phyloP scores from a whole-genome alignment of 1,140 invertebrate genomes.

The Drosophila ambigua region DNA sequence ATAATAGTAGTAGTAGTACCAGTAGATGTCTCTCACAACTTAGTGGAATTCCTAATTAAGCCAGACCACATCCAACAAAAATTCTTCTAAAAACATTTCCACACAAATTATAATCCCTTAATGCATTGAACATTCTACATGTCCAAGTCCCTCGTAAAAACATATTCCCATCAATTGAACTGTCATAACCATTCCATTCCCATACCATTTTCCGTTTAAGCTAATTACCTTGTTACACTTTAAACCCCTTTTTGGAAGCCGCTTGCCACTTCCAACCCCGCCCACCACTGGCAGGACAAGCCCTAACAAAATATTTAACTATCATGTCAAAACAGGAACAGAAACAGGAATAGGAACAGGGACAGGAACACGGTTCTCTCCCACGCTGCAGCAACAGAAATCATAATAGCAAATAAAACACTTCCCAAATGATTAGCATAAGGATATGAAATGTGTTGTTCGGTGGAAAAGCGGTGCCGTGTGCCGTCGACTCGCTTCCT shows the following conservation, averaged over 20 bases:
- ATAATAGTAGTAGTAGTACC: too few relatives aligned
- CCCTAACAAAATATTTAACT: conserved; percentile 49
- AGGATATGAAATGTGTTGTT: conserved; percentile 59
- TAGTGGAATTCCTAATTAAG: too few relatives aligned
- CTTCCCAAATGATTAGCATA: conserved; percentile 64
- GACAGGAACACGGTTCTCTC: conserved; percentile 7
- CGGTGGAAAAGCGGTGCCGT: conserved; percentile 49
- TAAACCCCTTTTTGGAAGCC: conserved; percentile 40
- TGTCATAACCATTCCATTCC: conserved; percentile 31
- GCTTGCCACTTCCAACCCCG: conserved; percentile 24
- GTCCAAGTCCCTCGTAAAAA: conserved; percentile 2
- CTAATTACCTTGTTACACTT: conserved; percentile 46
- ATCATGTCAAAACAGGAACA: conserved; percentile 27
- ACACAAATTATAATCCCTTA: neutral
- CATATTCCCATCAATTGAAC: conserved; percentile 3
- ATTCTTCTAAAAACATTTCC: too few relatives aligned
- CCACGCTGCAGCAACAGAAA: conserved; percentile 29
- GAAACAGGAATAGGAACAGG: neutral
- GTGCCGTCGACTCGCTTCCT: conserved; percentile 59
- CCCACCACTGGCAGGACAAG: conserved; percentile 1
- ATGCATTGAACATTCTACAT: neutral
- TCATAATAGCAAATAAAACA: conserved; percentile 43
- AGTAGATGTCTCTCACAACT: too few relatives aligned
- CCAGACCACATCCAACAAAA: too few relatives aligned
- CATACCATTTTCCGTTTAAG: conserved; percentile 14